phyloP scores from a whole-genome alignment of 2,113 vertebrate species.

The Malurus melanocephalus region DNA sequence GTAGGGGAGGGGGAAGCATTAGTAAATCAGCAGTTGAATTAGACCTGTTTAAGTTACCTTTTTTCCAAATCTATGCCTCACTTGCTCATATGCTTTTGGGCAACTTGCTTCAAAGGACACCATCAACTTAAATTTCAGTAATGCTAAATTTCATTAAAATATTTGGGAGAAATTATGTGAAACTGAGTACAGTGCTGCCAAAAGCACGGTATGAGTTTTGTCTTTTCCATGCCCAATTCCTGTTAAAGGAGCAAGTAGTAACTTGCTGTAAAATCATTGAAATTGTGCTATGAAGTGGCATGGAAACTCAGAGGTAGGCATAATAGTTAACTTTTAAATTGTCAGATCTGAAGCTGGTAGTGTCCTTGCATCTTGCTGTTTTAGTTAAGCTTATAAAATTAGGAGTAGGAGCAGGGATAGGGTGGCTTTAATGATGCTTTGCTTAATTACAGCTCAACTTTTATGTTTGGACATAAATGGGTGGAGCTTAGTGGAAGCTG shows the following conservation, averaged over 20 bases:
- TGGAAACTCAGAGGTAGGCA: background rate
- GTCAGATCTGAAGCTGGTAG: constrained; percentile 44
- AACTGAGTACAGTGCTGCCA: background rate
- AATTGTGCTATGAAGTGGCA: background rate
- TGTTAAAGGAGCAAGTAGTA: background rate
- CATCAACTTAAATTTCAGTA: constrained; percentile 37
- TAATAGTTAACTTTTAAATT: background rate
- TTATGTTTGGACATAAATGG: background rate
- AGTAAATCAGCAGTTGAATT: background rate
- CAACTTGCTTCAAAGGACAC: constrained; percentile 51
- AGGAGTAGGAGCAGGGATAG: background rate
- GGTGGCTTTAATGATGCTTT: constrained; percentile 37
- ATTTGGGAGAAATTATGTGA: background rate
- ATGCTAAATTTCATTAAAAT: background rate
- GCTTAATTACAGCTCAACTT: constrained; percentile 21
- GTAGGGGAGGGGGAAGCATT: constrained; percentile 21
- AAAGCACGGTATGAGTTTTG: background rate
- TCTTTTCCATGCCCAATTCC: background rate
- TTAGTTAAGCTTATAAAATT: background rate
- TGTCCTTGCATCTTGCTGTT: constrained; percentile 50
- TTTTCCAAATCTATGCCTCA: background rate
- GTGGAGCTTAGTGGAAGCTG: constrained; percentile 38
- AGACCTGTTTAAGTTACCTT: background rate
- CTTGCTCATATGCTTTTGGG: constrained; percentile 3
- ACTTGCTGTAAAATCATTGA: background rate